phyloP scores from a whole-genome alignment of 2,888 invertebrate species.

The Sepiola atlantica region DNA sequence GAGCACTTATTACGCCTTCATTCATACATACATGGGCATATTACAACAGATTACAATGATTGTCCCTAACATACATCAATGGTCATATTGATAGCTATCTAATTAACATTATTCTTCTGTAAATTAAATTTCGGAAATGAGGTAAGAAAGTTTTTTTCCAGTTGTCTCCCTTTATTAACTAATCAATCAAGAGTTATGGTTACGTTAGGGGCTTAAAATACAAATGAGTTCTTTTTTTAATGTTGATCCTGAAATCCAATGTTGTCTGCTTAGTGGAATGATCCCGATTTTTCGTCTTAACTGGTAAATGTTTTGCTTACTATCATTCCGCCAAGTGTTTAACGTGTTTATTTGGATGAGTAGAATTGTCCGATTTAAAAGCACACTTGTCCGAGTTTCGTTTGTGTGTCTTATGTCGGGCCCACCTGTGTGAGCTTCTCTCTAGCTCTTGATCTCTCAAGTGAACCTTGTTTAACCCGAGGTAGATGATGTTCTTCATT shows the following conservation, averaged over 20 bases:
- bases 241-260: not conserved
- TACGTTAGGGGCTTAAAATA: too few species aligned
- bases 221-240: not conserved
- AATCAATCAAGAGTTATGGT: too few species aligned
- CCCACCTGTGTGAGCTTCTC: not conserved
- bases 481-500: not conserved
- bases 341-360: not conserved
- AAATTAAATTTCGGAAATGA: too few species aligned
- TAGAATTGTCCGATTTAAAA: not conserved
- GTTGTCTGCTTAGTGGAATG: not conserved
- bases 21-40: too few species aligned
- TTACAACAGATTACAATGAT: too few species aligned
- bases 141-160: too few species aligned
- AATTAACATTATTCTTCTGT: too few species aligned
- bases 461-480: not conserved
- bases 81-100: too few species aligned
- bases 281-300: not conserved
- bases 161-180: too few species aligned
- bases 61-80: too few species aligned
- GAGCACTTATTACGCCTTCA: too few species aligned
- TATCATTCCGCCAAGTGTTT: not conserved
- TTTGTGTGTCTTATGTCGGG: not conserved
- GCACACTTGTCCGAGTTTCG: not conserved
- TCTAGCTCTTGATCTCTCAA: not conserved
- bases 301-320: not conserved